Evolutionary conservation across 2,797 vertebrate genomes (phyloP), one percentile per base, ranked within the genome.

Genomic region (Acrossocheilus wenchowensis): DNA sequence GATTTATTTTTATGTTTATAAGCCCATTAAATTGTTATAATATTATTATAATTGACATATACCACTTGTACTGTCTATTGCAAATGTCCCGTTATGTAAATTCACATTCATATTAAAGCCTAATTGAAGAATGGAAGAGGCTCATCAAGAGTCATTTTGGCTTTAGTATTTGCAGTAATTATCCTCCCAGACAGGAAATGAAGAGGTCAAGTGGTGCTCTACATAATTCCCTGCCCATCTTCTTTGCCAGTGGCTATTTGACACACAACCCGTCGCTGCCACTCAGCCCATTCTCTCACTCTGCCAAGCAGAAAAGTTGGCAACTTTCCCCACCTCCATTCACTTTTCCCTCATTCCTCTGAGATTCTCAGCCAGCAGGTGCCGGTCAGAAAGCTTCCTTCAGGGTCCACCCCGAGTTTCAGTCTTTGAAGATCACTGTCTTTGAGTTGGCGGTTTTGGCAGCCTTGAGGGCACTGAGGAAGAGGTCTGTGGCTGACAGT

Each of bases 251-350:
- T 74, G 3, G 17, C 39, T 60, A 77, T 74, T 62, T 82, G 79
- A 78, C 72, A 84, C 34, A 45, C 39, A 77, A 39, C 68, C 62
- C 7, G 0, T 45, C 17, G 7, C 79, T 60, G 69, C 68, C 64
- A 72, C 60, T 78, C 74, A 54, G 83, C 26, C 52, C 69, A 88
- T 88, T 86, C 83, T 88, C 86, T 84, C 45, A 52, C 62, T 71
- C 72, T 41, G 26, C 54, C 48, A 52, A 80, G 87, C 50, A 12
- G 81, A 88, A 86, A 88, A n/a, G 23, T 26, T 79, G 19, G 11
- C n/a, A 73, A 66, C 15, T 62, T 45, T 79, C 81, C 15, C 23
- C 64, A 83, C 75, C 68, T 73, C 43, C 69, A 57, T 72, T 78
- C 23, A 41, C 68, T 60, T 50, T 41, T 43, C 39, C 0, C 21